Conservation (phyloP, 2,797 vertebrate species). For the Chelidonichthys spinosus region DNA sequence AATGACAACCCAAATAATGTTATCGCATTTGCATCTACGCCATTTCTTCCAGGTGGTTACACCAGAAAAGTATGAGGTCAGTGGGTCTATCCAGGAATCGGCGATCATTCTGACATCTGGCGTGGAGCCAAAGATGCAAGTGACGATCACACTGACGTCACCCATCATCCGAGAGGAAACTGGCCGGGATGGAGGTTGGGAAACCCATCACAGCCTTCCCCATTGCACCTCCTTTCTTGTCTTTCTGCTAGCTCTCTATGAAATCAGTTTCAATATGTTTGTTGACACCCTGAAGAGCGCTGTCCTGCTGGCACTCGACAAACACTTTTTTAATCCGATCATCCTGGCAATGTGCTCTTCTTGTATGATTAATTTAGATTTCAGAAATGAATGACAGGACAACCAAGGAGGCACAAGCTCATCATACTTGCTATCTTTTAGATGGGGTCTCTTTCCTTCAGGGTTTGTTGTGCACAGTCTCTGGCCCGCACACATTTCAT, state of each 20-base stretch:
- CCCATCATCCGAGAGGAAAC: conserved; percentile 97
- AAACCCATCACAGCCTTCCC: conserved; percentile 78
- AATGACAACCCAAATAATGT: conserved; percentile 3
- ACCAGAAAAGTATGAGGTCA: conserved; percentile 97
- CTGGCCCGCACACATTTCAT: not conserved
- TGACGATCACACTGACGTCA: conserved; percentile 97
- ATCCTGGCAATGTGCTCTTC: conserved; percentile 21
- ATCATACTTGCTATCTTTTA: conserved; percentile 1
- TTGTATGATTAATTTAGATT: conserved; percentile 27
- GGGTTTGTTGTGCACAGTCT: conserved; percentile 33
- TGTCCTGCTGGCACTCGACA: conserved; percentile 91
- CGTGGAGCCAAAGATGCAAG: conserved; percentile 97
- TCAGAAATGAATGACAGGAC: conserved; percentile 12
- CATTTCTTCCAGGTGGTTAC: conserved; percentile 90
- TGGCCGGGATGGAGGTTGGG: conserved; percentile 96
- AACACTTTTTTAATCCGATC: conserved; percentile 15
- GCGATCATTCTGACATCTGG: conserved; percentile 93
- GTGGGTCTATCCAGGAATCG: conserved; percentile 90
- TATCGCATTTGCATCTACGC: not conserved
- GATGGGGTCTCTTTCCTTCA: conserved; percentile 21
- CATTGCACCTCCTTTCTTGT: conserved; percentile 65
- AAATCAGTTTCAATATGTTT: conserved; percentile 76
- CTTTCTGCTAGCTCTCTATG: conserved; percentile 63
- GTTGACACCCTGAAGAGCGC: conserved; percentile 85
- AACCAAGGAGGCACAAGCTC: conserved; percentile 68